Conservation (phyloP, 2,797 vertebrate genomes). For the Sebastes dallii region DNA sequence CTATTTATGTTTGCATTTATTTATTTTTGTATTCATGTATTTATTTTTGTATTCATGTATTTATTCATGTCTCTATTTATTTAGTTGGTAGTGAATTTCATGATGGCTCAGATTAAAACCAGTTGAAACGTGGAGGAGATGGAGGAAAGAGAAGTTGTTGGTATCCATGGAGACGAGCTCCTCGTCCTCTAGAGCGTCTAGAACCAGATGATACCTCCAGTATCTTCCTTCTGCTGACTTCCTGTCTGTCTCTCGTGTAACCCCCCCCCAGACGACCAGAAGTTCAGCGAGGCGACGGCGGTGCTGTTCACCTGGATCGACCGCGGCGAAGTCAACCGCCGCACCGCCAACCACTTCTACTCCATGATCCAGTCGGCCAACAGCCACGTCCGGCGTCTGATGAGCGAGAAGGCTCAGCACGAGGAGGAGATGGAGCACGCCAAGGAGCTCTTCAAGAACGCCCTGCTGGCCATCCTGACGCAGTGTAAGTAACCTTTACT, state of each 20-base stretch:
- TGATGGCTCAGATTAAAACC: too few species aligned
- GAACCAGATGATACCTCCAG: too few species aligned
- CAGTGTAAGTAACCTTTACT: conserved; percentile 89
- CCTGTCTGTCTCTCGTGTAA: too few species aligned
- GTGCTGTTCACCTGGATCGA: conserved; percentile 95
- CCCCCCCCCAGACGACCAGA: conserved; percentile 85
- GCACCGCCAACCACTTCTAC: conserved; percentile 94
- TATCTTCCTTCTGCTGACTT: neutral
- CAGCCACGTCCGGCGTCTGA: conserved; percentile 92
- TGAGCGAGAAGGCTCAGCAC: conserved; percentile 92
- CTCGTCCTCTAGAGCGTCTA: too few species aligned
- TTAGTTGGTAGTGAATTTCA: too few species aligned
- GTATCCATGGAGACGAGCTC: too few species aligned
- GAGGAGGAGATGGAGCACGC: conserved; percentile 95
- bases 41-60: too few species aligned
- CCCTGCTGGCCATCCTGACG: conserved; percentile 90
- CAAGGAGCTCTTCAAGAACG: conserved; percentile 92
- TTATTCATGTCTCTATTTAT: too few species aligned
- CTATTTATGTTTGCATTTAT: too few species aligned
- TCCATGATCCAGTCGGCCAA: conserved; percentile 97
- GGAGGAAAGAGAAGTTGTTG: too few species aligned
- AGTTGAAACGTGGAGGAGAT: too few species aligned
- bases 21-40: too few species aligned
- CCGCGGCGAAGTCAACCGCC: conserved; percentile 93
- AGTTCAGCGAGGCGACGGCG: conserved; percentile 89